Percentiles rank a stretch among this genome's conserved stretches.
These are phyloP conservation scores for Anthonomus grandis DNA, from an alignment of 1,140 invertebrate genomes.

Conservation along the genomic window DNA sequence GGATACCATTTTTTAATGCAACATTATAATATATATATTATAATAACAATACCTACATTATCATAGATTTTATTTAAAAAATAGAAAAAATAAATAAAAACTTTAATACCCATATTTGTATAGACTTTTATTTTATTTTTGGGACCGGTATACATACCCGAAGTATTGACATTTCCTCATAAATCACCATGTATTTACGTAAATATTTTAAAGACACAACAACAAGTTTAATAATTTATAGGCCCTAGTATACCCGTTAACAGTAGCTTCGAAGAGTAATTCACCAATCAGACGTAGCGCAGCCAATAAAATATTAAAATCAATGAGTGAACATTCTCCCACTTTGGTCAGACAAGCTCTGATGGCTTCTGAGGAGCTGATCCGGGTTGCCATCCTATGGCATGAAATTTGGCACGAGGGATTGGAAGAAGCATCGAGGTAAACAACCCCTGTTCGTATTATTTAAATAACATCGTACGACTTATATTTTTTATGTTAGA, in stretches of 20 bases:
- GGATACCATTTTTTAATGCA: no score
- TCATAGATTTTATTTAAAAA: no score
- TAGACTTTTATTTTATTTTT: no score
- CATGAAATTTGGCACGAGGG: slow-evolving; percentile 99
- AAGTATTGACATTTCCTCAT: no score
- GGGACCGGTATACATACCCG: no score
- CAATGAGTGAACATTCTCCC: slow-evolving; percentile 91
- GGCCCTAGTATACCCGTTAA: slow-evolving; percentile 95
- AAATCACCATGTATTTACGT: no score
- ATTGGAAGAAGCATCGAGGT: slow-evolving; percentile 89
- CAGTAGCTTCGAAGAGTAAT: slow-evolving; percentile 94
- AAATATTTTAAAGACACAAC: no score
- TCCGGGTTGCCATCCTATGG: slow-evolving; percentile 97
- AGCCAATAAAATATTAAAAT: slow-evolving; percentile 93
- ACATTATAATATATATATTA: no score
- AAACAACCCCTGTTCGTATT: slow-evolving; percentile 6
- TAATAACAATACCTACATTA: no score
- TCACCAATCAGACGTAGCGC: slow-evolving; percentile 76
- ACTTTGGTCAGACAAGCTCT: slow-evolving; percentile 91
- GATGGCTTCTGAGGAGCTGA: slow-evolving; percentile 94
- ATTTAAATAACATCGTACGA: not conserved
- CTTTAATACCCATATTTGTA: no score
- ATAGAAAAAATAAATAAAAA: no score
- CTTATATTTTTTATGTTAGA: slow-evolving; percentile 31
- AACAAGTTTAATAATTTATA: slow-evolving; percentile 50